These are phyloP conservation scores for Zootermopsis nevadensis DNA, from an alignment of 2,888 invertebrate genomes.

Conservation along the genomic window DNA sequence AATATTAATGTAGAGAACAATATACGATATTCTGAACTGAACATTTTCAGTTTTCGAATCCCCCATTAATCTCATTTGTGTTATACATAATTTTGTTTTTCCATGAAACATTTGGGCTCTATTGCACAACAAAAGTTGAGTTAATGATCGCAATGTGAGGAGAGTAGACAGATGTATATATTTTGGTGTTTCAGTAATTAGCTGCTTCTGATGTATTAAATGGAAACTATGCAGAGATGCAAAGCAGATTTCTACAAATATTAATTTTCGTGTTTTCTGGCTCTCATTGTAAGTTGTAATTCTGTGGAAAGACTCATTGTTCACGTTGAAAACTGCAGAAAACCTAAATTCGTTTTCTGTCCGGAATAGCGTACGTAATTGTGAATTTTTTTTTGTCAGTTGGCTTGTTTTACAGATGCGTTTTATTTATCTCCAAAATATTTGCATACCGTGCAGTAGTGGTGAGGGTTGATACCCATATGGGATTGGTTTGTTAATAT, in stretches of 20 bases:
- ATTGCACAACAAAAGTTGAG: too few species aligned
- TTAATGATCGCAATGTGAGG: too few species aligned
- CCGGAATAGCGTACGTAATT: neutral
- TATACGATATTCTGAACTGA: too few species aligned
- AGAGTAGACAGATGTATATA: too few species aligned
- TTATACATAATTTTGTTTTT: too few species aligned
- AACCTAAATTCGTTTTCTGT: neutral
- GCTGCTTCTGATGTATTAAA: neutral
- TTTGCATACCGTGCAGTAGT: neutral
- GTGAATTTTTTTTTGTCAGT: neutral
- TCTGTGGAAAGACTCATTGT: neutral
- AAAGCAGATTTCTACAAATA: too few species aligned
- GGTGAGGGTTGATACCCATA: neutral
- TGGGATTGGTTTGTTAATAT: neutral
- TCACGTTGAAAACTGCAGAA: neutral
- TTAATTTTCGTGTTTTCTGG: too few species aligned
- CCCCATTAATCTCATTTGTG: too few species aligned
- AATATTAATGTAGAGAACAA: too few species aligned
- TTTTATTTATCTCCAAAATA: neutral
- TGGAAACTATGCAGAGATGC: neutral
- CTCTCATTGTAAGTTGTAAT: neutral
- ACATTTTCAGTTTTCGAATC: too few species aligned
- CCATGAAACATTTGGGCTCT: too few species aligned
- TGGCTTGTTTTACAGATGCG: neutral
- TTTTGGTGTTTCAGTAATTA: neutral